phyloP scores from a whole-genome alignment of 1,140 invertebrate genomes.

The Cydia splendana region DNA sequence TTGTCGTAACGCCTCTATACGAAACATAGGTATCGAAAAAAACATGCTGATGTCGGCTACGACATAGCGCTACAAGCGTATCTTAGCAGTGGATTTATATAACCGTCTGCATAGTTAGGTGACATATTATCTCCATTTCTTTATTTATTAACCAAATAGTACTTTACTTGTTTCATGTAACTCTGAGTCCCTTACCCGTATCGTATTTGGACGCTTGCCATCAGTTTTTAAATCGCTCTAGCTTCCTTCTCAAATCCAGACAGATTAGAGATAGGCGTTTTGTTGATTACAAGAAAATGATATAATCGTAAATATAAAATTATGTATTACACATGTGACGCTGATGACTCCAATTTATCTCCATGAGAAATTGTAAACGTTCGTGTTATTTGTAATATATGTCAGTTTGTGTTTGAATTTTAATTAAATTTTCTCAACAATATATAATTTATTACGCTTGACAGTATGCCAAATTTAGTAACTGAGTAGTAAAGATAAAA shows the following conservation, averaged over 20 bases:
- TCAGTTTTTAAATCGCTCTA: not conserved
- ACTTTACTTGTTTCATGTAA: not conserved
- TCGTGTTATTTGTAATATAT: not conserved
- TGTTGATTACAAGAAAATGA: not conserved
- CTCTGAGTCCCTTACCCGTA: not conserved
- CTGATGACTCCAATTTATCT: not conserved
- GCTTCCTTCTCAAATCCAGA: constrained; percentile 2
- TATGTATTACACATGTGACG: not conserved
- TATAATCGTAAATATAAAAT: not conserved
- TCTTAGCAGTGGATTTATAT: no score
- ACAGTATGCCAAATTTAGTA: not conserved
- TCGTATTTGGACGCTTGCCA: not conserved
- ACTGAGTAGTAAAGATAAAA: not conserved
- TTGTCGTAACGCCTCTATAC: no score
- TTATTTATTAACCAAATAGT: not conserved
- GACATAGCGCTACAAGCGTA: no score
- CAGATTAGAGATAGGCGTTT: not conserved
- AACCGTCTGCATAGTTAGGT: no score
- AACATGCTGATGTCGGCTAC: no score
- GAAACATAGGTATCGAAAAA: no score
- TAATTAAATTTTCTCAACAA: not conserved
- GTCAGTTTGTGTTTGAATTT: not conserved
- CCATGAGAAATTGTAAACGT: not conserved
- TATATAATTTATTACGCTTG: no score
- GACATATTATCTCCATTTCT: not conserved